Evolutionary conservation across 2,888 invertebrate genomes (phyloP).

Genomic region (Agrochola lota): DNA sequence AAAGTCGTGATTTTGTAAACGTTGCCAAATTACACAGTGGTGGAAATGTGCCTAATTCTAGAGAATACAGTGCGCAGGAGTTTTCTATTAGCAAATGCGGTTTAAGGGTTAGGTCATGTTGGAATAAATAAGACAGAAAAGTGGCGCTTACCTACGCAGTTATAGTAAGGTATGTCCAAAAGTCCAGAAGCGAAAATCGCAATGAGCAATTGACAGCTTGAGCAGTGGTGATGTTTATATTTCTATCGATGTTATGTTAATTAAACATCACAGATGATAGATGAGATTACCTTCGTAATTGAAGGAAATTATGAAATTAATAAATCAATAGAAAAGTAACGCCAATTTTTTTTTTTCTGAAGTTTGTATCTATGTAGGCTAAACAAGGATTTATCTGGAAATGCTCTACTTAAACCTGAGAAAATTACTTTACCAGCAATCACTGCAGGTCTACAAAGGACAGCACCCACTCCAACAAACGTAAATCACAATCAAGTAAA

Average conservation of each 20-base stretch:
- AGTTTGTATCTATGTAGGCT: too few species aligned
- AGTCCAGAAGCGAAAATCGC: too few species aligned
- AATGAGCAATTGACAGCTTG: not conserved
- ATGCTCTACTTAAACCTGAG: not conserved
- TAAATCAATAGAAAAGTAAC: not conserved
- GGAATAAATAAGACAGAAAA: slow-evolving; percentile 36
- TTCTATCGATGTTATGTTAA: not conserved
- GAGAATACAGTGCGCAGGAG: slow-evolving; percentile 85
- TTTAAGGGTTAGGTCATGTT: slow-evolving; percentile 74
- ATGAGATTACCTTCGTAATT: not conserved
- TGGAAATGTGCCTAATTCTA: slow-evolving; percentile 88
- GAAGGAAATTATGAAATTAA: not conserved
- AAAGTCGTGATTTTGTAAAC: slow-evolving; percentile 83
- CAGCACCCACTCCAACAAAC: not conserved
- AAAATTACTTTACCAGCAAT: not conserved
- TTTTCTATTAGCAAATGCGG: slow-evolving; percentile 89
- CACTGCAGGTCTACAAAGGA: slow-evolving; percentile 30
- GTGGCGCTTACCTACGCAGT: not conserved
- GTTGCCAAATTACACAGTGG: slow-evolving; percentile 85
- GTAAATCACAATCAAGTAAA: slow-evolving; percentile 48
- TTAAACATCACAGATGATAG: not conserved
- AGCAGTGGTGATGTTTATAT: not conserved
- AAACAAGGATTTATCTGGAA: not conserved
- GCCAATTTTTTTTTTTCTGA: not conserved
- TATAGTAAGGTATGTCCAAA: not conserved